Base-by-base conservation (phyloP, 2,113 vertebrate species). In the Xiphophorus hellerii region DNA sequence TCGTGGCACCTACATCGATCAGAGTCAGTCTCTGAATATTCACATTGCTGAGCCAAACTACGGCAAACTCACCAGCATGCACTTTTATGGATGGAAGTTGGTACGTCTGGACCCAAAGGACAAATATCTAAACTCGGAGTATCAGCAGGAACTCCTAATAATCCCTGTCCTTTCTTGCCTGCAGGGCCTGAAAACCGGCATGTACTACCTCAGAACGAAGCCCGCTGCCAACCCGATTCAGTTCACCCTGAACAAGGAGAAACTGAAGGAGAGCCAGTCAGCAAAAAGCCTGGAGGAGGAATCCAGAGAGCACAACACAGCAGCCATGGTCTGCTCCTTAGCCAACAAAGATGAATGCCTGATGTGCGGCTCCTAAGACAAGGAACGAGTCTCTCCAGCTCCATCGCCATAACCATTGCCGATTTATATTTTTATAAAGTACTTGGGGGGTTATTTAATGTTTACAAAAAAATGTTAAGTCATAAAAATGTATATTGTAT, bases 1-100 rank as follows among this genome's bases (percentile, higher is more conserved):
- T 78, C 93, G 98, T 48, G 98, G 97, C 0, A 96, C 97, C 28
- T 99, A 96, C 93, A 99, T 99, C 0, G 98, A 99, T 85, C 98
- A 99, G 94, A 99, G 98, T 90, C 98, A 99, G 91, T 99, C 98
- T 5, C 94, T 99, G 27, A 99, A 99, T 90, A 98, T 99, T 85
- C 97, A 99, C 60, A 97, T 99, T 0, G 98, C 98, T 0, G 97
- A 99, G 62, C 98, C 98, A 60, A 99, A 98, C 93, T 99, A 99
- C 0, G 97, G 97, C 63, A 99, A 98, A 78, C 96, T 99, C 69
- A 97, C 95, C 85, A 99, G 98, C 92, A 99, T 99, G 98, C 98
- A 99, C 92, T 99, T 99, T 92, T 99, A 96, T 0, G 97, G 97
- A 20, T 99, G 98, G 98, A 98, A 98, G 62, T 93, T 98, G 96